Evolutionary conservation across 1,140 invertebrate genomes (phyloP), one percentile per base, ranked within the genome.

Genomic region (Scaptomyza hsui): DNA sequence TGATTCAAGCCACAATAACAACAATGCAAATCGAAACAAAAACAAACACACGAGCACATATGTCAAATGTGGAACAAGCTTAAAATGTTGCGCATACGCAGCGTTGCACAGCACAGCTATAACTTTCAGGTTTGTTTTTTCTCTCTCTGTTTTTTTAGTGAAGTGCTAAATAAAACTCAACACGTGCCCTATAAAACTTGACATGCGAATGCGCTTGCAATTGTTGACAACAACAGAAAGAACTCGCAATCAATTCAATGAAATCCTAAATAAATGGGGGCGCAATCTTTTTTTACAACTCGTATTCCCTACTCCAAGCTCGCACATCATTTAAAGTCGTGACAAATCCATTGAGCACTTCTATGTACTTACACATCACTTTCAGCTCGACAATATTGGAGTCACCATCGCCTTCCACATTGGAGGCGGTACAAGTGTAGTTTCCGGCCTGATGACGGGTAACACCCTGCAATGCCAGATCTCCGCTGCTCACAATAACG

Each of bases 401-500:
- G 68, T 95, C 94, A 15, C 96, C 96, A 82, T 97, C 96, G 10
- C 97, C 97, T 91, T 97, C 96, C 1, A 97, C 95, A 78, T 98
- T 98, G 15, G 96, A 96, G 1, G 97, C 97, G 1, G 95, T 94
- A 86, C 97, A 97, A 1, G 95, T 95, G 90, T 97, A 97, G 91
- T 95, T 95, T n/a, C 97, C 97, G 3, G 96, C 95, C 90, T 96
- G 95, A 42, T 94, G 93, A 68, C 95, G 93, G 51, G 94, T 94
- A 24, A 97, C 95, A 53, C 94, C 94, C 79, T 97, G 95, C 62
- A 97, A 92, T 4, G 96, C 96, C 42, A 97, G 91, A 88, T 95
- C 95, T 44, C 95, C 94, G 89, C 95, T 95, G 75, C 95, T 96
- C 15, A 97, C 95, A 75, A 98, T 97, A 2, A 98, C 93, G 3